Conservation (phyloP, 2,888 invertebrate species). For the Phalangium opilio region DNA sequence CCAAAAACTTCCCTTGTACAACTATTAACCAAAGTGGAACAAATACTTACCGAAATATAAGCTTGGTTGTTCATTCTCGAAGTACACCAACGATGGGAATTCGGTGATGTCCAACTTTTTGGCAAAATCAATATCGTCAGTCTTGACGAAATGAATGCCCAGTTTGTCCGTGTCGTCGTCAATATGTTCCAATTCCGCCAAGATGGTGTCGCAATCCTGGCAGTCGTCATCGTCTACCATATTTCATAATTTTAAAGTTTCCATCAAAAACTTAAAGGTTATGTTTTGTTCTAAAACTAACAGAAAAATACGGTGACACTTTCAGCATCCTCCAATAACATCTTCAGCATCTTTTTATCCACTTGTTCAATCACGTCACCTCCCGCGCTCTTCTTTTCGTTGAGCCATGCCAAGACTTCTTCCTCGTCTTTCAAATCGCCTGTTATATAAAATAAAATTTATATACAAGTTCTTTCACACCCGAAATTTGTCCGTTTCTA, state of each 20-base stretch:
- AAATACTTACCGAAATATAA: constrained; percentile 79
- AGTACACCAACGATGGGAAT: constrained; percentile 80
- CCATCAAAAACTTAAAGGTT: neutral
- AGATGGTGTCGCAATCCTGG: constrained; percentile 57
- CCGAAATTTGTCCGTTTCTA: too few species aligned
- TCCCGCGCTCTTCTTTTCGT: constrained; percentile 62
- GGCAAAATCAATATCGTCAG: constrained; percentile 72
- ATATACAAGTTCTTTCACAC: too few species aligned
- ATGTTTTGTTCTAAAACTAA: constrained; percentile 36
- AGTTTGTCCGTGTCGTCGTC: constrained; percentile 69
- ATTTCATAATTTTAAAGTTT: neutral
- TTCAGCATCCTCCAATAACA: constrained; percentile 73
- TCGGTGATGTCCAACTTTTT: constrained; percentile 82
- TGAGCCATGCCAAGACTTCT: constrained; percentile 73
- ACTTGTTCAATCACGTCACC: constrained; percentile 82
- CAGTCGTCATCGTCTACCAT: constrained; percentile 64
- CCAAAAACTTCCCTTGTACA: too few species aligned
- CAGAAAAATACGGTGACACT: constrained; percentile 85
- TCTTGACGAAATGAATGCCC: constrained; percentile 79
- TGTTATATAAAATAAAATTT: constrained; percentile 27
- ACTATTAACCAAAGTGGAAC: too few species aligned
- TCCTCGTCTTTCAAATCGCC: constrained; percentile 86
- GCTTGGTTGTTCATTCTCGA: constrained; percentile 82
- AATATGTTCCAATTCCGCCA: constrained; percentile 58
- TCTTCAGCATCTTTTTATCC: constrained; percentile 74